A percentile compares a stretch with the other conserved stretches of the same genome.
These are phyloP conservation scores for Lysandra coridon DNA, from an alignment of 2,888 invertebrate species.

Conservation along the genomic window DNA sequence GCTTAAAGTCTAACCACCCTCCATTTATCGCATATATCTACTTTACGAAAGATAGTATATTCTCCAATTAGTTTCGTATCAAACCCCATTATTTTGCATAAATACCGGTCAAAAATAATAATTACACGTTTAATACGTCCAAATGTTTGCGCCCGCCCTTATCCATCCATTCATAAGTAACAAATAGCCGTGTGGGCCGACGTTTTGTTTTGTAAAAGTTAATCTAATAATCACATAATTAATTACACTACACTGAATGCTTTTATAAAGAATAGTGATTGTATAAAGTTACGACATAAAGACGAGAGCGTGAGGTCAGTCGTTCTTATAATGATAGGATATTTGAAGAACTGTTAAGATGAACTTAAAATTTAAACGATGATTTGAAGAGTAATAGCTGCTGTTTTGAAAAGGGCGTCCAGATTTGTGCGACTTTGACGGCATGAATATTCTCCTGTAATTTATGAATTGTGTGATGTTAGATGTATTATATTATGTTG, in stretches of 20 bases:
- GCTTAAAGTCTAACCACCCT: too few species aligned
- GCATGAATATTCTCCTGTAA: too few species aligned
- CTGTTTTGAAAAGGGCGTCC: too few species aligned
- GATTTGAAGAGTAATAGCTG: too few species aligned
- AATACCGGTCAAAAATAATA: not conserved
- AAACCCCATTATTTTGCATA: not conserved
- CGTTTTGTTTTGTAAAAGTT: constrained; percentile 54
- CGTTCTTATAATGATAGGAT: not conserved
- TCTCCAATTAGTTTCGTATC: not conserved
- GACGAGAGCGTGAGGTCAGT: not conserved
- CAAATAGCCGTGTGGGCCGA: constrained; percentile 63
- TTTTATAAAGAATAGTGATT: constrained; percentile 11
- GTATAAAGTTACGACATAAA: not conserved
- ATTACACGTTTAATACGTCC: not conserved
- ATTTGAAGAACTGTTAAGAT: too few species aligned
- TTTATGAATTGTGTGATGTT: too few species aligned
- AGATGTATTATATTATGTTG: too few species aligned
- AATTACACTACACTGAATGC: not conserved
- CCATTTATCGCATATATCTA: not conserved
- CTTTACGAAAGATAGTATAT: not conserved
- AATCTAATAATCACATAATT: constrained; percentile 20
- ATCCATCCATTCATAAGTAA: constrained; percentile 68
- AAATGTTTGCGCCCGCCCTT: not conserved
- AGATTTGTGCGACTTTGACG: too few species aligned
- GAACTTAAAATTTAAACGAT: too few species aligned